A percentile compares a stretch with the other conserved stretches of the same genome.
Conservation (phyloP, 1,140 invertebrate species). For the Cyclina sinensis region DNA sequence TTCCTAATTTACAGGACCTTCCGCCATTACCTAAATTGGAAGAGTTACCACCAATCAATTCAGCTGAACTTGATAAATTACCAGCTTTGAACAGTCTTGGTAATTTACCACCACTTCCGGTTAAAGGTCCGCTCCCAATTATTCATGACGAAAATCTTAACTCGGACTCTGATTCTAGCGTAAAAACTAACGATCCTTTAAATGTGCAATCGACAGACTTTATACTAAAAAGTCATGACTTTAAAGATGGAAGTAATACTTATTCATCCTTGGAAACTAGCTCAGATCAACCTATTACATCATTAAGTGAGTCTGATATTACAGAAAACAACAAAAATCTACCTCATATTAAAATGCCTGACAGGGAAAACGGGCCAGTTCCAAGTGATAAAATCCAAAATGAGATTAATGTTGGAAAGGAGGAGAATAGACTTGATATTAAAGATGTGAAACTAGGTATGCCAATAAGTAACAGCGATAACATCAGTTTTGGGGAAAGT, state of each 20-base stretch:
- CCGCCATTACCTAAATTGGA: slow-evolving; percentile 36
- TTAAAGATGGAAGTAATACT: too few relatives aligned
- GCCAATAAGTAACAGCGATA: not conserved
- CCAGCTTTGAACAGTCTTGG: not conserved
- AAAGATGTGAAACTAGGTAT: not conserved
- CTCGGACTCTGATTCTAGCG: not conserved
- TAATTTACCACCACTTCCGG: slow-evolving; percentile 1
- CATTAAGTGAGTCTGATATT: not conserved
- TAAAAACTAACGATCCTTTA: too few relatives aligned
- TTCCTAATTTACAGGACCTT: slow-evolving; percentile 45
- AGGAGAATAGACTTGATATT: not conserved
- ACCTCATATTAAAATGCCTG: not conserved
- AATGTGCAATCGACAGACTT: too few relatives aligned
- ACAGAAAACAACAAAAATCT: not conserved
- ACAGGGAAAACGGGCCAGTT: not conserved
- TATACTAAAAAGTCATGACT: too few relatives aligned
- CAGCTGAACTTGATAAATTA: slow-evolving; percentile 4
- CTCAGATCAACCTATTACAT: too few relatives aligned
- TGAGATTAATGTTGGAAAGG: not conserved
- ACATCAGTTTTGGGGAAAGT: not conserved
- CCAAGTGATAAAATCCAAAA: not conserved
- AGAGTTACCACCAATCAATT: slow-evolving; percentile 29
- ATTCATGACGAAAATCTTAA: not conserved
- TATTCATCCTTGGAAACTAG: too few relatives aligned
- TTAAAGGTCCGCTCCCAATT: not conserved